Evolutionary conservation across 2,113 vertebrate species (phyloP), one percentile per base, ranked within the genome.

Genomic region (Nothobranchius kuhntae): DNA sequence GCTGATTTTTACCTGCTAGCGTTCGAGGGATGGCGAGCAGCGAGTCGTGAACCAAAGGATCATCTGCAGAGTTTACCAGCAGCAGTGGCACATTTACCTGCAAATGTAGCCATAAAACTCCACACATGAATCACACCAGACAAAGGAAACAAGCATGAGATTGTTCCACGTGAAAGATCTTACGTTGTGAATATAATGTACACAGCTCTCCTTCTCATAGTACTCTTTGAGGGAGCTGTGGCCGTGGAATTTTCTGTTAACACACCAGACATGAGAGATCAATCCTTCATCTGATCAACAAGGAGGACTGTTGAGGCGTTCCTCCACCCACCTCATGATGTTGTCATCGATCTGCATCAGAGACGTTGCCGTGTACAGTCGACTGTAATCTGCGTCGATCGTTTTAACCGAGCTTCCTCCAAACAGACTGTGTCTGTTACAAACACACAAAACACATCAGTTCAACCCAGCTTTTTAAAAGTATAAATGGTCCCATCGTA

Each of bases 331-430:
- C 98, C 98, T 97, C 97, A 99, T 99, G 83, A 99, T 91, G 0
- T 91, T 96, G 83, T 99, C 98, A 15, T 99, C 98, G 0, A 99
- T 98, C 92, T 99, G 98, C 95, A 96, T 98, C 67, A 99, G 94
- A 10, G 97, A 99, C 0, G 98, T 99, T n/a, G 97, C 96, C 5
- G 95, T 98, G 72, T 94, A 98, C 9, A 99, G 92, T 38, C 92
- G 94, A 84, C 94, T 93, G 46, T 97, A 75, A 81, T 98, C 96
- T 0, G 92, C 89, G 47, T 97, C 96, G 51, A 94, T 83, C 83
- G 93, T 88, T 92, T 94, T 95, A 73, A 72, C 85, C 1, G 70
- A 92, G 86, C 74, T 94, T 24, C 87, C 94, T 54, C 93, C 93
- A 78, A 99, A 98, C 53, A 99, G 91, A 69, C 92, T 94, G 78